A percentile compares a stretch with the other conserved stretches of the same genome.
These are phyloP conservation scores for Mimas tiliae DNA, from an alignment of 2,888 invertebrate genomes.

Conservation along the genomic window DNA sequence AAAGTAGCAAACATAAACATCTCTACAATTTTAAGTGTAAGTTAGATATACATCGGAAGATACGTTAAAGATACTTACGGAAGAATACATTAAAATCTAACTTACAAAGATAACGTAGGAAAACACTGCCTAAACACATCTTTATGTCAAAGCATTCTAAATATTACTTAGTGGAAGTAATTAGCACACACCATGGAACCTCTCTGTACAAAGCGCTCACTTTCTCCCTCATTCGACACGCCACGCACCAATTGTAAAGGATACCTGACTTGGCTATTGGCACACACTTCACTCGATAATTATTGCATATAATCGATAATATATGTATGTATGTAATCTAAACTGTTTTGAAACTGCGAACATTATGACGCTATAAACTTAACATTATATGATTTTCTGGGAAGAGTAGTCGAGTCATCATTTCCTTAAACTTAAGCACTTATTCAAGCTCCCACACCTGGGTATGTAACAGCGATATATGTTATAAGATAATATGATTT, in stretches of 20 bases:
- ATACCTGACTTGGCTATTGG: constrained; percentile 49
- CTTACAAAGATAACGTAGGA: no score
- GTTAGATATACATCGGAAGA: no score
- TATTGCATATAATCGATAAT: no score
- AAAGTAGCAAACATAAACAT: no score
- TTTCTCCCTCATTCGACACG: constrained; percentile 56
- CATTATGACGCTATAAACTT: background rate
- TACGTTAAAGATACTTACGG: no score
- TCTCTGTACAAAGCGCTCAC: constrained; percentile 46
- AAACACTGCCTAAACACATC: no score
- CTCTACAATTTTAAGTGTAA: no score
- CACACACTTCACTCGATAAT: constrained; percentile 20
- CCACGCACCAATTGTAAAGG: constrained; percentile 69
- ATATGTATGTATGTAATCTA: no score
- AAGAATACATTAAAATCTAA: no score
- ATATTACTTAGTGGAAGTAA: constrained; percentile 28
- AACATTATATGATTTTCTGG: background rate
- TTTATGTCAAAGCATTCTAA: background rate
- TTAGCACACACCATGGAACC: constrained; percentile 51
- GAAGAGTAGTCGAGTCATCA: background rate
- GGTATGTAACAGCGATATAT: background rate
- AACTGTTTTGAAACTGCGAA: background rate
- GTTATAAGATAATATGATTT: background rate
- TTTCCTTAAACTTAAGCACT: constrained; percentile 1
- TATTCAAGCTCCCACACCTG: background rate